Percentiles rank a stretch among this genome's conserved stretches.
Evolutionary conservation across 2,113 vertebrate species (phyloP).

Genomic region (Spea bombifrons): DNA sequence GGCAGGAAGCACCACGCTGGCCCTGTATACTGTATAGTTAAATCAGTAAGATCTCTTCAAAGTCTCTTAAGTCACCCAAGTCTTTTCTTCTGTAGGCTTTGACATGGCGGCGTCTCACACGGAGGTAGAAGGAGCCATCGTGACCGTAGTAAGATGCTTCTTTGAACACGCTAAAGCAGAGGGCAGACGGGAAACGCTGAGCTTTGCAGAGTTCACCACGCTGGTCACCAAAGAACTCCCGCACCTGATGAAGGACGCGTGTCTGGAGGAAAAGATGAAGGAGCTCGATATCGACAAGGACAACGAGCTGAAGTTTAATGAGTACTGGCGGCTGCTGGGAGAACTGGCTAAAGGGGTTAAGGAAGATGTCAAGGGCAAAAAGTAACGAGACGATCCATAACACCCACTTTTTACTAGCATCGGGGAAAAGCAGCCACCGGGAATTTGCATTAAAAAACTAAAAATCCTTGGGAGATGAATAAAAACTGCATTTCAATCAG

Average conservation of each 20-base stretch:
- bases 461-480: too few species aligned
- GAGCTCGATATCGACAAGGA: constrained; percentile 63
- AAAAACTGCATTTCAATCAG: too few species aligned
- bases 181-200: constrained; percentile 63
- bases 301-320: constrained; percentile 68
- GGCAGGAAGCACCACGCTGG: too few species aligned
- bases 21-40: too few species aligned
- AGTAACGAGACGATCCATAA: constrained; percentile 29
- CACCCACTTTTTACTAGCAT: not conserved
- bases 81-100: not conserved
- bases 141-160: constrained; percentile 72
- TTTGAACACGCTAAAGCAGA: constrained; percentile 68
- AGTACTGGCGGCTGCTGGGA: constrained; percentile 74
- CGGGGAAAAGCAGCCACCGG: not conserved
- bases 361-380: constrained; percentile 55
- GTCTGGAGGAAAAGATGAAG: constrained; percentile 70
- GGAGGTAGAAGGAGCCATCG: constrained; percentile 66
- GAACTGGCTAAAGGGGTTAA: constrained; percentile 65
- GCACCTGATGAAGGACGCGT: constrained; percentile 65
- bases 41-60: too few species aligned
- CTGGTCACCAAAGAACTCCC: constrained; percentile 70
- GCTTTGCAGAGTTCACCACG: constrained; percentile 63
- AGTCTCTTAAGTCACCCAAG: too few species aligned
- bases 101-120: constrained; percentile 53
- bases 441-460: too few species aligned